Percentiles rank a stretch among this genome's conserved stretches.
Evolutionary conservation across 2,113 vertebrate species (phyloP).

Genomic region (Larimichthys crocea): DNA sequence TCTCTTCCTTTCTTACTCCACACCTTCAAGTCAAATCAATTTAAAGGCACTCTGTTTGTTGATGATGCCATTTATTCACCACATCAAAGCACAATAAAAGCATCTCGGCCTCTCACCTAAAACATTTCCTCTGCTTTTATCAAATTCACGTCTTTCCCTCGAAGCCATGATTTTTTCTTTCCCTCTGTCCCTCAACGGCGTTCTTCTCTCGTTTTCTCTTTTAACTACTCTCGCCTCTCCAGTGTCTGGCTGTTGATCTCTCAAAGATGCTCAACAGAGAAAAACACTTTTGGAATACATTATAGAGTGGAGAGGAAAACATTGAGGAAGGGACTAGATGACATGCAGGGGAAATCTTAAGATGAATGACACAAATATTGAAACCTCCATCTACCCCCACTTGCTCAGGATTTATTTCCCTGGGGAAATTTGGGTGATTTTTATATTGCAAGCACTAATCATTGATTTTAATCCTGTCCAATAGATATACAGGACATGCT

Average conservation of each 20-base stretch:
- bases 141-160: constrained; percentile 26
- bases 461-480: constrained; percentile 10
- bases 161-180: constrained; percentile 30
- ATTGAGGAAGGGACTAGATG: not conserved
- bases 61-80: constrained; percentile 59
- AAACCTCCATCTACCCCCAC: not conserved
- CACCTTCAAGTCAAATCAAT: constrained; percentile 60
- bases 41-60: constrained; percentile 62
- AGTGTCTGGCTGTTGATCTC: constrained; percentile 27
- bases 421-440: constrained; percentile 2
- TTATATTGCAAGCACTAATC: not conserved
- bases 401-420: constrained; percentile 13
- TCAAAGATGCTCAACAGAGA: constrained; percentile 37
- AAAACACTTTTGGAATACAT: constrained; percentile 39
- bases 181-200: constrained; percentile 19
- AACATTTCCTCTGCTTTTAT: constrained; percentile 59
- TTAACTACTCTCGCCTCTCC: constrained; percentile 38
- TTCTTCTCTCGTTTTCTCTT: constrained; percentile 35
- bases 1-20: constrained; percentile 24
- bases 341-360: not conserved
- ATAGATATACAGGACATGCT: not conserved
- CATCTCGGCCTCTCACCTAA: constrained; percentile 41
- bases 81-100: constrained; percentile 57
- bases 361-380: not conserved
- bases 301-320: constrained; percentile 1